Evolutionary conservation across 2,888 invertebrate genomes (phyloP).

Genomic region (Pollenia amentaria): DNA sequence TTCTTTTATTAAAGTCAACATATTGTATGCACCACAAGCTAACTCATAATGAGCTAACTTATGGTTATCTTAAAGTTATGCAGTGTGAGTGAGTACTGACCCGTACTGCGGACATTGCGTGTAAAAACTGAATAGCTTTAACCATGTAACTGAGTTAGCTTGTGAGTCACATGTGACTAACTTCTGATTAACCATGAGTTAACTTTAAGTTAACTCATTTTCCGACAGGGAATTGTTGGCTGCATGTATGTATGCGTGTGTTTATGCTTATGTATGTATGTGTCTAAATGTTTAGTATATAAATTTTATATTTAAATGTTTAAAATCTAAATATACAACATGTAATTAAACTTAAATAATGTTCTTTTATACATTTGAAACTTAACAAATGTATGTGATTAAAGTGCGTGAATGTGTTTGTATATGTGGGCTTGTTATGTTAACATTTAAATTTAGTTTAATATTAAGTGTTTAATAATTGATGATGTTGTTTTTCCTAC

Average conservation of each 20-base stretch:
- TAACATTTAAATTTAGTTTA: constrained; percentile 68
- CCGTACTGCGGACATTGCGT: too few species aligned
- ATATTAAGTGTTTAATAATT: constrained; percentile 73
- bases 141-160: too few species aligned
- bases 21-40: too few species aligned
- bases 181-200: too few species aligned
- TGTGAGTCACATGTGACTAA: too few species aligned
- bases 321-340: constrained; percentile 68
- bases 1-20: too few species aligned
- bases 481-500: constrained; percentile 68
- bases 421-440: constrained; percentile 10
- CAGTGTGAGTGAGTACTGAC: too few species aligned
- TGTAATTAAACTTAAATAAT: constrained; percentile 73
- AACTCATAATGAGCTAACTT: too few species aligned
- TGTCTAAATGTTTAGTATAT: constrained; percentile 2
- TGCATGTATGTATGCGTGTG: background rate
- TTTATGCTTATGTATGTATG: background rate
- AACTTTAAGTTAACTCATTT: too few species aligned
- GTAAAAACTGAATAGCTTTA: too few species aligned
- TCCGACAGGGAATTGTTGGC: too few species aligned
- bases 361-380: constrained; percentile 50
- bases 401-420: background rate
- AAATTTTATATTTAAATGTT: constrained; percentile 55
- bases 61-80: too few species aligned
- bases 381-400: background rate